These are phyloP conservation scores for Saturnia japonica DNA, from an alignment of 2,888 invertebrate species.

Conservation along the genomic window DNA sequence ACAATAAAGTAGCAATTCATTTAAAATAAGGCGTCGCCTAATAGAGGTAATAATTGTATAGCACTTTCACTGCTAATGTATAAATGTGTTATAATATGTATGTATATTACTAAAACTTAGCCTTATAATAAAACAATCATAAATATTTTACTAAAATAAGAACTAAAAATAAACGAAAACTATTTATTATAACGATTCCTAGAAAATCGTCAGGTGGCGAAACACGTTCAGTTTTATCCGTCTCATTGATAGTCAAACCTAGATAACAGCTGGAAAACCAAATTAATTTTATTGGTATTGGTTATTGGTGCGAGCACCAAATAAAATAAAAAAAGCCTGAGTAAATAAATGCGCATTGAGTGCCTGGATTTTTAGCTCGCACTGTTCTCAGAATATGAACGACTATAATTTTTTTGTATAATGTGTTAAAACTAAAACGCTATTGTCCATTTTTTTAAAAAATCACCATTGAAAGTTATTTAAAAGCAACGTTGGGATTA, in stretches of 20 bases:
- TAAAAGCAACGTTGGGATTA: too few relatives aligned
- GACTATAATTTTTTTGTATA: too few relatives aligned
- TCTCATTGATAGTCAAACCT: not conserved
- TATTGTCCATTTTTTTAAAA: too few relatives aligned
- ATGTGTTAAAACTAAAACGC: too few relatives aligned
- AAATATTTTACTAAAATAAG: not conserved
- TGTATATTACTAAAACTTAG: not conserved
- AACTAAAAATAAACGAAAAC: not conserved
- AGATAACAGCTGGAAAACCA: not conserved
- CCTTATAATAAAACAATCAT: not conserved
- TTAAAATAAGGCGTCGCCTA: not conserved
- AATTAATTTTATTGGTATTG: not conserved
- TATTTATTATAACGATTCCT: not conserved
- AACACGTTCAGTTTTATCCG: not conserved
- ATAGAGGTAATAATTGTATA: not conserved
- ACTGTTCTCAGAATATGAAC: too few relatives aligned
- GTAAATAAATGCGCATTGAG: not conserved
- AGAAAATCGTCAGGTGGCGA: conserved; percentile 2
- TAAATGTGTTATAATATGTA: not conserved
- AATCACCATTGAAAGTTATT: too few relatives aligned
- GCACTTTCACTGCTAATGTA: not conserved
- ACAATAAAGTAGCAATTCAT: not conserved
- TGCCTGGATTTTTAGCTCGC: not conserved
- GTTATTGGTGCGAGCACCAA: too few relatives aligned
- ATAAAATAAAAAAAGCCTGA: too few relatives aligned